A percentile compares a stretch with the other conserved stretches of the same genome.
These are phyloP conservation scores for Synergus japonicus DNA, from an alignment of 2,888 invertebrate species.

Conservation along the genomic window DNA sequence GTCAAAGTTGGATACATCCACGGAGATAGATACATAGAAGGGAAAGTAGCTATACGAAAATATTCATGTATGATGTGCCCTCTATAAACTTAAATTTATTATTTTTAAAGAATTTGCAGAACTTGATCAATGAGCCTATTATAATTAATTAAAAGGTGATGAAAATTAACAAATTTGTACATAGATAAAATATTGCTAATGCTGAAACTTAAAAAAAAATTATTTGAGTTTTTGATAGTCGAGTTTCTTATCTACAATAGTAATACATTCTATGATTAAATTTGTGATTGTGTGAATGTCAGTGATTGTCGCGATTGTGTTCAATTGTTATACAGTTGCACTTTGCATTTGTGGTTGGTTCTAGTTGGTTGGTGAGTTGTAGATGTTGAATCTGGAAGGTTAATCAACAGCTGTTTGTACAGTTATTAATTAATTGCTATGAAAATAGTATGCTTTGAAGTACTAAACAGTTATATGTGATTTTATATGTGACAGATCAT, in stretches of 20 bases:
- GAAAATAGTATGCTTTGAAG: background rate
- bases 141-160: background rate
- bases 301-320: too few species aligned
- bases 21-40: background rate
- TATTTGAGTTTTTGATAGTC: too few species aligned
- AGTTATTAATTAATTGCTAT: conserved; percentile 7
- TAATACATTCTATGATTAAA: too few species aligned
- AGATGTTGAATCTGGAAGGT: background rate
- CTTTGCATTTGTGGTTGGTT: too few species aligned
- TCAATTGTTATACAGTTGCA: too few species aligned
- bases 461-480: background rate
- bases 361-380: background rate
- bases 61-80: background rate
- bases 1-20: conserved; percentile 9
- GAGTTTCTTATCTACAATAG: too few species aligned
- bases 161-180: too few species aligned
- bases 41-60: background rate
- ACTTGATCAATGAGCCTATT: background rate
- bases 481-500: conserved; percentile 6
- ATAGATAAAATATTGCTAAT: too few species aligned
- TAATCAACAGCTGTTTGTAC: conserved; percentile 5
- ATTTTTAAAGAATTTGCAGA: background rate
- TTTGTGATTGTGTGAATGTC: background rate
- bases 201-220: too few species aligned
- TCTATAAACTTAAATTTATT: background rate